Percentiles rank a stretch among this genome's conserved stretches.
phyloP scores from a whole-genome alignment of 2,888 invertebrate genomes.

The Cactoblastis cactorum region DNA sequence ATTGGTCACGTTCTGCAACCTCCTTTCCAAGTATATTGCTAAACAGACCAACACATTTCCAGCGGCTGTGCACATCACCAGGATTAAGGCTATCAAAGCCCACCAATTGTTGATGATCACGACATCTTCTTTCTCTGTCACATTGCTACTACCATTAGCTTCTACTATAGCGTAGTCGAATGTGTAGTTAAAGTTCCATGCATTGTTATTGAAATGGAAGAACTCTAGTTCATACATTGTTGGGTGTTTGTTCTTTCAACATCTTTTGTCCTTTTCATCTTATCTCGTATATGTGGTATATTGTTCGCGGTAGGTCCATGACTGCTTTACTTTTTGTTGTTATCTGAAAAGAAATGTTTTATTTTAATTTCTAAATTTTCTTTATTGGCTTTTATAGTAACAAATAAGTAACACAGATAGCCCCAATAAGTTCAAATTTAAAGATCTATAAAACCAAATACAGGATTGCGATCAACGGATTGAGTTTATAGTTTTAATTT shows the following conservation, averaged over 20 bases:
- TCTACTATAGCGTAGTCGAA: slow-evolving; percentile 25
- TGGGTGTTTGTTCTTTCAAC: slow-evolving; percentile 38
- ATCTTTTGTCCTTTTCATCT: slow-evolving; percentile 62
- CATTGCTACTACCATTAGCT: slow-evolving; percentile 39
- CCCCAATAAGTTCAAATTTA: no score
- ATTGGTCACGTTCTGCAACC: slow-evolving; percentile 97
- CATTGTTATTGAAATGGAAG: slow-evolving; percentile 26
- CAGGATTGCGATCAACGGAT: no score
- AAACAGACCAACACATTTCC: slow-evolving; percentile 96
- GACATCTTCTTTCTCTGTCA: slow-evolving; percentile 31
- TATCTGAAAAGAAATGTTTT: slow-evolving; percentile 62
- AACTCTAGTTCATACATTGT: slow-evolving; percentile 62
- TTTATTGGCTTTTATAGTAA: no score
- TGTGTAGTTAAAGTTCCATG: slow-evolving; percentile 37
- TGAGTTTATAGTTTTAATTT: no score
- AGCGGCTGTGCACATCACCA: slow-evolving; percentile 92
- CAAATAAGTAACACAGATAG: no score
- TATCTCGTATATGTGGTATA: slow-evolving; percentile 67
- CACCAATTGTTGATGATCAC: slow-evolving; percentile 87
- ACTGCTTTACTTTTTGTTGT: slow-evolving; percentile 16
- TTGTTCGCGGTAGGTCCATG: slow-evolving; percentile 43
- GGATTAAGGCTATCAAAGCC: slow-evolving; percentile 86
- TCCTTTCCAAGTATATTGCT: slow-evolving; percentile 94
- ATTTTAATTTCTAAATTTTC: no score
- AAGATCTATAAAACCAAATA: no score